phyloP scores from a whole-genome alignment of 2,888 invertebrate genomes.

The Podabrus alpinus region DNA sequence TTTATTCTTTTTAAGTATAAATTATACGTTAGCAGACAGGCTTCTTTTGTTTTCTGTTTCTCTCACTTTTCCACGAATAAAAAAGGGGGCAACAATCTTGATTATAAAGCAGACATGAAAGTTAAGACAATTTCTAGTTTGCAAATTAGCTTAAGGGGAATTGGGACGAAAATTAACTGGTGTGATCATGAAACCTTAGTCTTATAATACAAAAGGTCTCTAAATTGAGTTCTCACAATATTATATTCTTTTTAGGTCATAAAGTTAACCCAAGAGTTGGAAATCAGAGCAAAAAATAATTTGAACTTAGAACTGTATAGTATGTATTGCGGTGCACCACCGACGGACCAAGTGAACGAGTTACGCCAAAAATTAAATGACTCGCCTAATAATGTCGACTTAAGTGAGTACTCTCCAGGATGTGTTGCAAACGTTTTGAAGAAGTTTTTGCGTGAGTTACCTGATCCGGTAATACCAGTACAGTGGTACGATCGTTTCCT shows the following conservation, averaged over 20 bases:
- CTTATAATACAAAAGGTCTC: background rate
- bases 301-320: constrained; percentile 66
- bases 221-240: background rate
- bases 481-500: constrained; percentile 74
- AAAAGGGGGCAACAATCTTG: background rate
- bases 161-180: background rate
- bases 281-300: constrained; percentile 59
- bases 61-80: background rate
- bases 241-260: constrained; percentile 45
- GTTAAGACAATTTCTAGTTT: background rate
- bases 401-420: constrained; percentile 58
- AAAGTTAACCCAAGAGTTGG: constrained; percentile 65
- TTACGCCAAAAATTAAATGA: constrained; percentile 61
- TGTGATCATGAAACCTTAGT: background rate
- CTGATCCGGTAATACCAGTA: constrained; percentile 76
- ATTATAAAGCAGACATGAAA: background rate
- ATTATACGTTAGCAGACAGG: background rate
- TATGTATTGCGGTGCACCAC: constrained; percentile 67
- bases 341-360: constrained; percentile 63
- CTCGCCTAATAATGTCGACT: constrained; percentile 53
- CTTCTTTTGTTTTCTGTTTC: background rate
- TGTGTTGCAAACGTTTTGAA: constrained; percentile 68
- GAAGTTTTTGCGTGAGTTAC: constrained; percentile 73
- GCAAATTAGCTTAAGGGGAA: background rate
- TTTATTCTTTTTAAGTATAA: background rate